These are phyloP conservation scores for Scaptomyza polygonia DNA, from an alignment of 2,888 invertebrate genomes.

Conservation along the genomic window DNA sequence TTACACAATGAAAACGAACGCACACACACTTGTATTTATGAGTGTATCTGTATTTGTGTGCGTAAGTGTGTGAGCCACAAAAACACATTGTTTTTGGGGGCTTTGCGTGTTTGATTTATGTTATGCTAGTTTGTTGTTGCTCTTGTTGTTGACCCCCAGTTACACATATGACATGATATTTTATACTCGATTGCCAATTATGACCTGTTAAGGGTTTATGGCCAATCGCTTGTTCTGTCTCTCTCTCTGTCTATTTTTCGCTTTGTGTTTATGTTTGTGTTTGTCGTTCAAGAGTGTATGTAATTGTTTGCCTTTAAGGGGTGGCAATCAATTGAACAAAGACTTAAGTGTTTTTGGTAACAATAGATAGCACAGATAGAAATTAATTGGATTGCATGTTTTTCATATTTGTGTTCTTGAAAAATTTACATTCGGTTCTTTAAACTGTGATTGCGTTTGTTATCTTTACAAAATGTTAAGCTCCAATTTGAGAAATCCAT, in stretches of 20 bases:
- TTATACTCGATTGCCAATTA: conserved; percentile 73
- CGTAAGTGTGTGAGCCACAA: conserved; percentile 26
- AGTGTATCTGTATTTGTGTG: conserved; percentile 18
- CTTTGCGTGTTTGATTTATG: conserved; percentile 65
- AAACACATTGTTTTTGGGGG: conserved; percentile 52
- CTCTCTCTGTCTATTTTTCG: background rate
- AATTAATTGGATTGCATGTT: conserved; percentile 36
- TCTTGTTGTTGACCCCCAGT: conserved; percentile 45
- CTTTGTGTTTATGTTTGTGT: conserved; percentile 2
- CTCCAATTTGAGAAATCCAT: too few relatives aligned
- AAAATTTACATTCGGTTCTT: background rate
- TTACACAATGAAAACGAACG: conserved; percentile 73
- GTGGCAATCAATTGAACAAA: conserved; percentile 45
- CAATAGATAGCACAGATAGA: conserved; percentile 20
- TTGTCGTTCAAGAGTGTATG: conserved; percentile 16
- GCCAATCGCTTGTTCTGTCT: conserved; percentile 30
- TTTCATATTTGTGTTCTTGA: conserved; percentile 6
- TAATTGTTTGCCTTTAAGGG: conserved; percentile 46
- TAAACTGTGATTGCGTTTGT: background rate
- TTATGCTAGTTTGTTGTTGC: conserved; percentile 22
- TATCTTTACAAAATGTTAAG: background rate
- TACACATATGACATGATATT: conserved; percentile 64
- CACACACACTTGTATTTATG: conserved; percentile 35
- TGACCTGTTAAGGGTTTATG: conserved; percentile 69
- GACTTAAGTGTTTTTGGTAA: conserved; percentile 31